phyloP scores from a whole-genome alignment of 2,113 vertebrate species.

The Lates calcarifer region DNA sequence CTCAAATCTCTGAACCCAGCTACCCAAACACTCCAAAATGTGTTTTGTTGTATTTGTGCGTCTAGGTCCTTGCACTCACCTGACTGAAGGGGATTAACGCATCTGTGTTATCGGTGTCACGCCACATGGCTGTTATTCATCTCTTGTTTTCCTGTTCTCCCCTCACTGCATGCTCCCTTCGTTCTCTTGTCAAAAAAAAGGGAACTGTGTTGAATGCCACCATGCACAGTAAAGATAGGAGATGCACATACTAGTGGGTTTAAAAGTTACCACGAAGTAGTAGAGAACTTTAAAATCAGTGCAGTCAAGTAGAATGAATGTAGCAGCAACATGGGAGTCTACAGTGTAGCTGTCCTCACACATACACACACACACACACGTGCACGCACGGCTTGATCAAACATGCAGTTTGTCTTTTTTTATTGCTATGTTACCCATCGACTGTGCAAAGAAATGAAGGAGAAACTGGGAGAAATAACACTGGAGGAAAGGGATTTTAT shows the following conservation, averaged over 20 bases:
- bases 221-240: slow-evolving; percentile 15
- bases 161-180: neutral
- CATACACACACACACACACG: slow-evolving; percentile 24
- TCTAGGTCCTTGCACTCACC: slow-evolving; percentile 53
- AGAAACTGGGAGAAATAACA: slow-evolving; percentile 11
- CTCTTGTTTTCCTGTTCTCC: slow-evolving; percentile 44
- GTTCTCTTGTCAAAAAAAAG: slow-evolving; percentile 33
- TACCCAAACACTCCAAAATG: slow-evolving; percentile 45
- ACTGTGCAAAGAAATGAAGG: neutral
- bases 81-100: slow-evolving; percentile 60
- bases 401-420: slow-evolving; percentile 17
- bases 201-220: neutral
- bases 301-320: slow-evolving; percentile 43
- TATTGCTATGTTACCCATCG: neutral
- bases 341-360: neutral
- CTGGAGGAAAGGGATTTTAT: neutral
- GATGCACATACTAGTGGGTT: slow-evolving; percentile 21
- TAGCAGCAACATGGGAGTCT: slow-evolving; percentile 4
- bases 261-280: slow-evolving; percentile 32
- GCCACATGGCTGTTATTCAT: slow-evolving; percentile 55
- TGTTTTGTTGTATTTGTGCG: slow-evolving; percentile 43
- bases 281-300: slow-evolving; percentile 29
- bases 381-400: slow-evolving; percentile 10
- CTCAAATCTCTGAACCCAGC: slow-evolving; percentile 46
- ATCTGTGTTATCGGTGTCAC: slow-evolving; percentile 60